These are phyloP conservation scores for Novumbra hubbsi DNA, from an alignment of 2,797 vertebrate species.

Conservation along the genomic window DNA sequence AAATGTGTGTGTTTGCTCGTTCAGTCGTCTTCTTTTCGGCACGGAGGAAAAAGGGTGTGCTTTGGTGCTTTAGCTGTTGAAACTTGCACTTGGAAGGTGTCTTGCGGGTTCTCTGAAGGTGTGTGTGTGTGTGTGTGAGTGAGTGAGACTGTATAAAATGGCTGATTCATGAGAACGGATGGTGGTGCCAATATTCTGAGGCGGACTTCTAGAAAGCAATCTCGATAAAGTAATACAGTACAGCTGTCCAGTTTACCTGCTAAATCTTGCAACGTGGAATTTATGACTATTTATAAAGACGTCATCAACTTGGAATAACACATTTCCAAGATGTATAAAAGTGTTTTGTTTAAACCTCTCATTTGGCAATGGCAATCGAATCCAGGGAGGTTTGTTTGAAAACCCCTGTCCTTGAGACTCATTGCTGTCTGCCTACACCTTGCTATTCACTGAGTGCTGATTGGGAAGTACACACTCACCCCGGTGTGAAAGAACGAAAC, in stretches of 20 bases:
- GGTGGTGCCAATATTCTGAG: constrained; percentile 42
- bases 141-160: constrained; percentile 36
- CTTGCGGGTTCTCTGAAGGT: constrained; percentile 44
- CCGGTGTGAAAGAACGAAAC: constrained; percentile 58
- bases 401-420: constrained; percentile 37
- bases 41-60: constrained; percentile 63
- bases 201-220: constrained; percentile 36
- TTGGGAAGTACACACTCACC: constrained; percentile 54
- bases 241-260: constrained; percentile 17
- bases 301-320: constrained; percentile 29
- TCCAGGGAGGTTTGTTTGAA: constrained; percentile 48
- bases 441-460: constrained; percentile 41
- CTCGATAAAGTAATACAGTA: constrained; percentile 23
- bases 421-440: constrained; percentile 57
- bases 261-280: constrained; percentile 22
- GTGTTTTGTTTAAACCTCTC: constrained; percentile 30
- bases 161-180: constrained; percentile 44
- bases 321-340: constrained; percentile 10
- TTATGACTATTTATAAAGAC: constrained; percentile 20
- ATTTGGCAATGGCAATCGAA: constrained; percentile 49
- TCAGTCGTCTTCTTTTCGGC: constrained; percentile 64
- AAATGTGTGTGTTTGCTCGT: constrained; percentile 15
- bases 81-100: constrained; percentile 64
- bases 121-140: constrained; percentile 33
- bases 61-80: constrained; percentile 63